Evolutionary conservation across 1,140 invertebrate genomes (phyloP), one percentile per base, ranked within the genome.

Genomic region (Aleiodes sp.): DNA sequence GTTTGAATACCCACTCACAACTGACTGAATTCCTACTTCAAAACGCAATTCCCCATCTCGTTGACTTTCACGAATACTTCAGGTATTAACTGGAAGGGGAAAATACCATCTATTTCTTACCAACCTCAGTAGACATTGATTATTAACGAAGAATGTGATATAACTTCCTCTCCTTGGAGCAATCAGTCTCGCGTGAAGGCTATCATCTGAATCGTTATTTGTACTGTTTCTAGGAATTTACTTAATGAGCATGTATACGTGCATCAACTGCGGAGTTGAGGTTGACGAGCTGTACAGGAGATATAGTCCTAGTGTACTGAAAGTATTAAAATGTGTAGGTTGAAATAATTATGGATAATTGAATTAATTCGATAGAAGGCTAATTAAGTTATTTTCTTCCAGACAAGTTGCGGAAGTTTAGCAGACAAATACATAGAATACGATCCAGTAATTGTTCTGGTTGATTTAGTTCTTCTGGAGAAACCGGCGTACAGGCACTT

Each of bases 381-480:
- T 33, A 8, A 0, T 33, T 33, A 1, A 33, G n/a, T n/a, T n/a
- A n/a, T n/a, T n/a, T 12, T 43, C 19, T 63, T 65, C 10, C 79
- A 95, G 94, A 87, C 88, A 21, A 86, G 88, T 63, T 96, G 95
- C 76, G 88, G 90, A 10, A 83, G 89, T 68, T 80, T 92, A 21
- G 93, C 94, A 12, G 95, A 96, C 77, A 96, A 96, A 80, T 97
- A 96, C 74, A 91, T 96, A 65, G 95, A 97, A 83, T 95, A 94
- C 84, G 95, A 96, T 79, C 88, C 90, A 21, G 90, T 94, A 4
- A 92, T 96, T 71, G 91, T 96, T 0, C 88, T 95, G 68, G 91
- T 96, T 71, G 94, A 96, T 84, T 83, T 94, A 4, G 87, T 96
- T 8, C 78, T 97, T 7, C 87, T 96, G 56, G 93, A 94, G 46